These are phyloP conservation scores for Formicarius rufipectus DNA, from an alignment of 2,113 vertebrate species.

Conservation along the genomic window DNA sequence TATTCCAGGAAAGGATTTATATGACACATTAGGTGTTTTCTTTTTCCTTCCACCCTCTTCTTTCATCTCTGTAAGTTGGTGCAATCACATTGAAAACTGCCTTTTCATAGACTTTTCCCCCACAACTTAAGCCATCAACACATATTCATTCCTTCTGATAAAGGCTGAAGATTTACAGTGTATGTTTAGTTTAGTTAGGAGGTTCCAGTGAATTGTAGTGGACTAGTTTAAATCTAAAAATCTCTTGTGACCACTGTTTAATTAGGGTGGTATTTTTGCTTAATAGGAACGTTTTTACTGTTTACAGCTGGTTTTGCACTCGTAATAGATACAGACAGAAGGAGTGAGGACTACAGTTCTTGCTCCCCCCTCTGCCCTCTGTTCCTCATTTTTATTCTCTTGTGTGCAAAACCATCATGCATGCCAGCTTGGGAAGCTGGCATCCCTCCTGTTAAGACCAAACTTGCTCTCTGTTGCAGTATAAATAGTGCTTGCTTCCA, in stretches of 20 bases:
- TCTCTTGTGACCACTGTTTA: not conserved
- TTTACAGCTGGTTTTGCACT: conserved; percentile 33
- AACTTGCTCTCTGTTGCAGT: conserved; percentile 49
- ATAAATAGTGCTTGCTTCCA: conserved; percentile 57
- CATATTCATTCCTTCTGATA: not conserved
- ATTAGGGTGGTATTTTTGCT: not conserved
- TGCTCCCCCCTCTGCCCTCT: conserved; percentile 35
- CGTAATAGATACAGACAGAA: not conserved
- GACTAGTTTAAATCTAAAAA: conserved; percentile 17
- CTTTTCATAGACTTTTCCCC: not conserved
- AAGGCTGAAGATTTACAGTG: not conserved
- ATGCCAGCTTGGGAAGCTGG: conserved; percentile 59
- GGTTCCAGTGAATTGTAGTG: not conserved
- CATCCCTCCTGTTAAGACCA: conserved; percentile 54
- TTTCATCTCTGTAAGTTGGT: conserved; percentile 10
- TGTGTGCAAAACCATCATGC: conserved; percentile 31
- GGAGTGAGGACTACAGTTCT: conserved; percentile 31
- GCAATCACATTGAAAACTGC: not conserved
- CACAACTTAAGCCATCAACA: not conserved
- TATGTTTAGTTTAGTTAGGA: not conserved
- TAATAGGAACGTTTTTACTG: conserved; percentile 5
- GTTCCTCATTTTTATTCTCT: conserved; percentile 37
- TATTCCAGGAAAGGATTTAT: not conserved
- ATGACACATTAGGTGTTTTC: not conserved
- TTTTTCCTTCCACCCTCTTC: conserved; percentile 14